phyloP scores from a whole-genome alignment of 2,888 invertebrate species.

The Hirtodrosophila cameraria region DNA sequence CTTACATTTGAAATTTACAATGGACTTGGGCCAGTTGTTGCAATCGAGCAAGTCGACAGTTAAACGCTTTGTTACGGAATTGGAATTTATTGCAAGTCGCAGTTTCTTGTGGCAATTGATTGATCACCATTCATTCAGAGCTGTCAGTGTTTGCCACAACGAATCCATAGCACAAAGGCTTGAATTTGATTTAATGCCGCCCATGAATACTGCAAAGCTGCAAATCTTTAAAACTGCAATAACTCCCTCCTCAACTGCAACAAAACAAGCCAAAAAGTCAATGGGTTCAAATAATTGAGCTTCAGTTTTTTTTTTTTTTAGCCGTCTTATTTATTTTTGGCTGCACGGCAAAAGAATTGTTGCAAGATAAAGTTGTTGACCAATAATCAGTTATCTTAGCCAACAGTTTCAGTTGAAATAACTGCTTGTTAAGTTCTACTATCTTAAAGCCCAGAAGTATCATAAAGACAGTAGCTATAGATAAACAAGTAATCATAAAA shows the following conservation, averaged over 20 bases:
- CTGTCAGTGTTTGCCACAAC: slow-evolving; percentile 14
- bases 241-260: no score
- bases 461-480: no score
- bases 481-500: no score
- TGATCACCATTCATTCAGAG: slow-evolving; percentile 36
- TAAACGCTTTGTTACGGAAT: slow-evolving; percentile 37
- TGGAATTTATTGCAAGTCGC: slow-evolving; percentile 15
- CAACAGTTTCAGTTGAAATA: slow-evolving; percentile 7
- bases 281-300: slow-evolving; percentile 33
- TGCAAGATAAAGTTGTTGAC: slow-evolving; percentile 18
- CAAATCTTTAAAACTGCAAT: no score
- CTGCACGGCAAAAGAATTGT: slow-evolving; percentile 6
- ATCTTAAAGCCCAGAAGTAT: no score
- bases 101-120: slow-evolving; percentile 39
- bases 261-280: slow-evolving; percentile 39
- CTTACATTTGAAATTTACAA: background rate
- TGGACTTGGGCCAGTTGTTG: slow-evolving; percentile 16
- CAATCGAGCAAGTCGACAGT: slow-evolving; percentile 28
- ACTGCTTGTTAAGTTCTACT: slow-evolving; percentile 4
- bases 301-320: slow-evolving; percentile 3
- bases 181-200: slow-evolving; percentile 61
- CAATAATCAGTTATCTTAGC: slow-evolving; percentile 15
- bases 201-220: slow-evolving; percentile 55
- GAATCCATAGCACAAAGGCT: slow-evolving; percentile 30
- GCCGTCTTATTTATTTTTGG: background rate